Percentiles rank a stretch among this genome's conserved stretches.
phyloP scores from a whole-genome alignment of 1,140 invertebrate species.

The Bactericera cockerelli region DNA sequence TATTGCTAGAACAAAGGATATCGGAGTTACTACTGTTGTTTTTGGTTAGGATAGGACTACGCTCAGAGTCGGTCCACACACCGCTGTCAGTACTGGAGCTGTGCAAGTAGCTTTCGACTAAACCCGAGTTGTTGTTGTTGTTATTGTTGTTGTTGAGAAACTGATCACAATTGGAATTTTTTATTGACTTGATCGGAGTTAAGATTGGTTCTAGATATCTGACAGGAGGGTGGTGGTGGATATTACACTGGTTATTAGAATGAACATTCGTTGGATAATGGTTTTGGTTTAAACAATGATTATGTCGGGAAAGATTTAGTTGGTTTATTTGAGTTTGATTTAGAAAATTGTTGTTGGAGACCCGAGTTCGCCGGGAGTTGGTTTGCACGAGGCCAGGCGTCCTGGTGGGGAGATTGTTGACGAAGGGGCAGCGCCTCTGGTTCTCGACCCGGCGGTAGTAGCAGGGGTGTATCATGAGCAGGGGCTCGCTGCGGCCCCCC shows the following conservation, averaged over 20 bases:
- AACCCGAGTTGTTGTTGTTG: neutral
- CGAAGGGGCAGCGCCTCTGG: slow-evolving; percentile 54
- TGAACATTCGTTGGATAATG: neutral
- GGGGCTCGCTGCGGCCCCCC: slow-evolving; percentile 52
- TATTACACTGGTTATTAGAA: slow-evolving; percentile 8
- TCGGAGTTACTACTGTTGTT: neutral
- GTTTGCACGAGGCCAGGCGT: neutral
- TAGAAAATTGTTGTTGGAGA: neutral
- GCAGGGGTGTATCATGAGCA: slow-evolving; percentile 72
- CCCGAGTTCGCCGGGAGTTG: neutral
- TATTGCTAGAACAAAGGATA: neutral
- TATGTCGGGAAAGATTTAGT: slow-evolving; percentile 1
- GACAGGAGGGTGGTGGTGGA: neutral
- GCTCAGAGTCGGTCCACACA: neutral
- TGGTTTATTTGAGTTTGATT: neutral
- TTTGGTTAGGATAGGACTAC: neutral
- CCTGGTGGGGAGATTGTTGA: slow-evolving; percentile 42
- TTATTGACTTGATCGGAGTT: neutral
- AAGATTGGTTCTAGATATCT: slow-evolving; percentile 8
- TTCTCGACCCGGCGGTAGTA: slow-evolving; percentile 64
- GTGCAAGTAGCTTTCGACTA: neutral
- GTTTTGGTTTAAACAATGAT: neutral
- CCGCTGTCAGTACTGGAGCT: slow-evolving; percentile 2
- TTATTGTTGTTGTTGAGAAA: neutral
- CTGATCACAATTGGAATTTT: slow-evolving; percentile 1